These are phyloP conservation scores for Amphiprion ocellaris DNA, from an alignment of 2,113 vertebrate species.

Conservation along the genomic window DNA sequence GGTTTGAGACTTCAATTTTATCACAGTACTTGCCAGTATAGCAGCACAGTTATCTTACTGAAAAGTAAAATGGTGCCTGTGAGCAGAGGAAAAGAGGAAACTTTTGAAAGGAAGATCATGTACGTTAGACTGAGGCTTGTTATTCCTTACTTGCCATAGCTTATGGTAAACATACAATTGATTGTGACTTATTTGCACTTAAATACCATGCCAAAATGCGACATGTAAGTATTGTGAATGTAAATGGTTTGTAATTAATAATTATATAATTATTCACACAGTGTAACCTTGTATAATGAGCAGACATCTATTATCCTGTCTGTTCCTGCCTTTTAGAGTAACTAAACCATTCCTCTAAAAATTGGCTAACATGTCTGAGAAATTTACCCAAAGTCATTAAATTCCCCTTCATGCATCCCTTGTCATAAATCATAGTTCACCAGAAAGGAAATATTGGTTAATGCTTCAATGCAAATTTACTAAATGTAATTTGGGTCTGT, in stretches of 20 bases:
- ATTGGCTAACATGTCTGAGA: constrained; percentile 9
- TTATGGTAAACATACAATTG: constrained; percentile 2
- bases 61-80: not conserved
- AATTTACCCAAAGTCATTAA: constrained; percentile 11
- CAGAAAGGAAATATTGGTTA: constrained; percentile 33
- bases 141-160: not conserved
- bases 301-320: constrained; percentile 15
- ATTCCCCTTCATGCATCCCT: constrained; percentile 3
- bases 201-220: too few relatives aligned
- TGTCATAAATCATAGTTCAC: constrained; percentile 24
- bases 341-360: constrained; percentile 4
- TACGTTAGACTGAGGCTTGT: not conserved
- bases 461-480: constrained; percentile 40
- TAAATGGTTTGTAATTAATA: constrained; percentile 38
- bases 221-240: constrained; percentile 7
- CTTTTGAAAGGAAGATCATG: not conserved
- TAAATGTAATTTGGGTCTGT: not conserved
- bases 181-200: constrained; percentile 10
- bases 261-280: constrained; percentile 55
- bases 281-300: not conserved
- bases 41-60: not conserved
- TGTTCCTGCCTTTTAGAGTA: not conserved
- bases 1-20: not conserved
- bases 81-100: not conserved
- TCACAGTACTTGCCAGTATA: accelerated